Percentiles rank a stretch among this genome's conserved stretches.
phyloP scores from a whole-genome alignment of 2,888 invertebrate genomes.

The Euspilapteryx auroguttella region DNA sequence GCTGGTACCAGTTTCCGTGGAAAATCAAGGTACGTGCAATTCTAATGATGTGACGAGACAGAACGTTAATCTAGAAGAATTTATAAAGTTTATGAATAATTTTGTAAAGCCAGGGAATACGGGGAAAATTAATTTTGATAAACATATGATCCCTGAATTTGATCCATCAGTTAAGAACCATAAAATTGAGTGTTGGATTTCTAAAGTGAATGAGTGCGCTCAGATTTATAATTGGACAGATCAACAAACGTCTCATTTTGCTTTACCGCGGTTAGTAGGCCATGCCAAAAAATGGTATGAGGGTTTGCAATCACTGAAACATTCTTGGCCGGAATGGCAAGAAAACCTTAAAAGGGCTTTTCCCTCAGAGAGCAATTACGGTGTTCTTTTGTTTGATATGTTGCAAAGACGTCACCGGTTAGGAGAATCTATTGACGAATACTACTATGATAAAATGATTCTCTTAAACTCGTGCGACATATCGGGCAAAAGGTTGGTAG shows the following conservation, averaged over 20 bases:
- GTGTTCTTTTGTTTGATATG: conserved; percentile 10
- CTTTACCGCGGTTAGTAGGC: conserved; percentile 9
- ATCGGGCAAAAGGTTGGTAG: conserved; percentile 4
- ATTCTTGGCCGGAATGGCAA: conserved; percentile 10
- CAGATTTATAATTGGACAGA: conserved; percentile 10
- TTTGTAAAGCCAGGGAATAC: too few relatives aligned
- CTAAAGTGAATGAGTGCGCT: conserved; percentile 9
- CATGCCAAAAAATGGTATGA: conserved; percentile 10
- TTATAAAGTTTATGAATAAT: too few relatives aligned
- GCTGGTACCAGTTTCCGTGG: too few relatives aligned
- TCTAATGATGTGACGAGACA: too few relatives aligned
- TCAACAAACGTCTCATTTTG: conserved; percentile 9
- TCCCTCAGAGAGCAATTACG: conserved; percentile 9
- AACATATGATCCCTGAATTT: conserved; percentile 9
- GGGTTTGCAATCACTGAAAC: conserved; percentile 6
- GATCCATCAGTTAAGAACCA: conserved; percentile 9
- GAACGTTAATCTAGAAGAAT: too few relatives aligned
- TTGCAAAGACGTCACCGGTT: conserved; percentile 5
- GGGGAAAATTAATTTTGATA: too few relatives aligned
- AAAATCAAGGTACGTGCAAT: too few relatives aligned
- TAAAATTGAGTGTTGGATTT: conserved; percentile 8
- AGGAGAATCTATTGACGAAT: conserved; percentile 8
- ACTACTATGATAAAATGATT: conserved; percentile 9
- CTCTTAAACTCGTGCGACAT: conserved; percentile 6
- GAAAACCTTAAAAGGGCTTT: conserved; percentile 8